Evolutionary conservation across 2,888 invertebrate genomes (phyloP), one percentile per base, ranked within the genome.

Genomic region (Muschampia staudingeri): DNA sequence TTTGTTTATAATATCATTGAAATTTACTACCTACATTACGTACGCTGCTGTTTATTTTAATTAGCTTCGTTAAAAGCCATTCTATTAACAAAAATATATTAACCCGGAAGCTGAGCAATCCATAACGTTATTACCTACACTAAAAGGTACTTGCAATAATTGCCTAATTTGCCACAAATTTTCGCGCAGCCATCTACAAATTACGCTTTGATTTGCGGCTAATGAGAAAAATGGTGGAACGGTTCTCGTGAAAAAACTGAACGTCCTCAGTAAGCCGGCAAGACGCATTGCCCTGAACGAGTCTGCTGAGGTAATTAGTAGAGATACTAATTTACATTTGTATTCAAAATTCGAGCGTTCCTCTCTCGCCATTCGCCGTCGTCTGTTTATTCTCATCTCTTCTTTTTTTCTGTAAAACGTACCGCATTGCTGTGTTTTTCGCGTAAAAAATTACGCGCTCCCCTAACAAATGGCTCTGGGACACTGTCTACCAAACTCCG

Each of bases 281-380:
- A 97, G 96, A 97, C 94, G 96, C 95, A 97, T 96, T 92, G 95
- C 96, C 94, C 93, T 91, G 93, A 90, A 95, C 95, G 96, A 94
- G 95, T 95, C 95, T 94, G 94, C 93, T 90, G 90, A 92, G 94
- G 96, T 97, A 97, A 97, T 97, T 97, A 97, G 97, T 95, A 94
- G 94, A 94, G 96, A 95, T 96, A 96, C 97, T 97, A 97, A 97
- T 97, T 97, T 97, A 97, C 97, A 97, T 97, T 97, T 97, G 97
- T 97, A 97, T 97, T 97, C 97, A 97, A 97, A 97, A 97, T 97
- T 97, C 97, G 96, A 96, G 96, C 95, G 92, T 91, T 92, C 89
- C 94, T 94, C 94, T 94, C 95, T 94, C 94, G 95, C 96, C 93
- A 94, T 96, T 96, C 95, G 93, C 93, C 93, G 94, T 94, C 94